Evolutionary conservation across 2,113 vertebrate genomes (phyloP).

Genomic region (Zapus hudsonius): DNA sequence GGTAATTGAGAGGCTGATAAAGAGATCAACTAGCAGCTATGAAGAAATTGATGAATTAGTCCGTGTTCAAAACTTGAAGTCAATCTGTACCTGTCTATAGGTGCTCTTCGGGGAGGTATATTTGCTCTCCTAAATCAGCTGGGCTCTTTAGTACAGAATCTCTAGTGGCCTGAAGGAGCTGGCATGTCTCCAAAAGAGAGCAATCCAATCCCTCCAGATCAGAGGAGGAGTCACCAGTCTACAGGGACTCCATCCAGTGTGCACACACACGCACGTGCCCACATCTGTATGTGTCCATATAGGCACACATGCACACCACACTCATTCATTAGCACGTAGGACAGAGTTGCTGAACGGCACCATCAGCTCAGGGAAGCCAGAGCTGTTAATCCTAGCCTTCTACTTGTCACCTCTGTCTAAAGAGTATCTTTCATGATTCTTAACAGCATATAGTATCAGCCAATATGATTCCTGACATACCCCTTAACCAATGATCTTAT

Average conservation of each 20-base stretch:
- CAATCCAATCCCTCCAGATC: not conserved
- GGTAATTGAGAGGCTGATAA: not conserved
- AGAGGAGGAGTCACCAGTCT: not conserved
- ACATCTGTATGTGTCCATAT: accelerated
- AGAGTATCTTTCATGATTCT: not conserved
- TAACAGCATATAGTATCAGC: not conserved
- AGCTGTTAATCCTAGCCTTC: not conserved
- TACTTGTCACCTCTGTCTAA: not conserved
- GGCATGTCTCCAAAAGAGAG: slow-evolving; percentile 14
- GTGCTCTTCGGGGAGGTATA: not conserved
- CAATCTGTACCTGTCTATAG: not conserved
- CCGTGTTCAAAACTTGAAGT: not conserved
- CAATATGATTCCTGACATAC: not conserved
- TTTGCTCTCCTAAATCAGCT: slow-evolving; percentile 33
- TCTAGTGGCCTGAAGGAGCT: slow-evolving; percentile 34
- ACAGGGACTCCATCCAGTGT: accelerated
- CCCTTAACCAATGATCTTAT: not conserved
- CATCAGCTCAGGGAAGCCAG: accelerated
- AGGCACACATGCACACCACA: too few species aligned
- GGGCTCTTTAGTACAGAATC: slow-evolving; percentile 35
- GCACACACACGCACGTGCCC: accelerated
- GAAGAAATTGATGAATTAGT: slow-evolving; percentile 10
- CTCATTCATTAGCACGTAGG: not conserved
- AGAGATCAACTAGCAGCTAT: not conserved
- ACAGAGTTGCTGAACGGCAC: not conserved